These are phyloP conservation scores for Scomberomorus guttatus DNA, from an alignment of 2,797 vertebrate genomes.

Conservation along the genomic window DNA sequence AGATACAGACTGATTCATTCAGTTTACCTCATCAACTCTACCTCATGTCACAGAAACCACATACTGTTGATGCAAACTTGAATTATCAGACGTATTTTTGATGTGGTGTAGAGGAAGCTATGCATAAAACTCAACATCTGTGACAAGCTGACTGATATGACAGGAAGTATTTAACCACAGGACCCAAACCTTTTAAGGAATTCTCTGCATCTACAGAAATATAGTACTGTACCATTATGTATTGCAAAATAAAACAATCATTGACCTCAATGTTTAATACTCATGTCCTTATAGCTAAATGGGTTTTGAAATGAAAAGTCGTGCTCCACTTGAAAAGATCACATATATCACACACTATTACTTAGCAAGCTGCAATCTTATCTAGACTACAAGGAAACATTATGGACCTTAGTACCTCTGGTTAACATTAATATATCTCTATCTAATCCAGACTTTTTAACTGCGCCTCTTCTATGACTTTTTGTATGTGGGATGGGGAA, in stretches of 20 bases:
- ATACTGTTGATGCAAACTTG: slow-evolving; percentile 4
- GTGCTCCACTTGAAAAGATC: no score
- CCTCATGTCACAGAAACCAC: not conserved
- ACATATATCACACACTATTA: not conserved
- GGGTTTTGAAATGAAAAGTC: not conserved
- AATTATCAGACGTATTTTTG: not conserved
- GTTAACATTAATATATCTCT: not conserved
- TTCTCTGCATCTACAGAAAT: not conserved
- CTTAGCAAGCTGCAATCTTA: no score
- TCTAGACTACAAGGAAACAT: not conserved
- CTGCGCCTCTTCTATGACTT: not conserved
- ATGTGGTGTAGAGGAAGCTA: not conserved
- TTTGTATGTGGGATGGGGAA: not conserved
- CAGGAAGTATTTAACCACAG: no score
- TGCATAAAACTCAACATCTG: not conserved
- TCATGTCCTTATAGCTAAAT: not conserved
- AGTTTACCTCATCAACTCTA: not conserved
- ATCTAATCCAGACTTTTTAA: not conserved
- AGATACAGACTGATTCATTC: not conserved
- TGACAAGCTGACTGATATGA: not conserved
- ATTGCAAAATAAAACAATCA: not conserved
- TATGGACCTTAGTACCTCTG: not conserved
- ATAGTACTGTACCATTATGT: not conserved
- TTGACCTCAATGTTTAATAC: not conserved
- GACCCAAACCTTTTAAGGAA: not conserved